A percentile compares a stretch with the other conserved stretches of the same genome.
Conservation (phyloP, 2,113 vertebrate species). For the Rhinopomastus cyanomelas region DNA sequence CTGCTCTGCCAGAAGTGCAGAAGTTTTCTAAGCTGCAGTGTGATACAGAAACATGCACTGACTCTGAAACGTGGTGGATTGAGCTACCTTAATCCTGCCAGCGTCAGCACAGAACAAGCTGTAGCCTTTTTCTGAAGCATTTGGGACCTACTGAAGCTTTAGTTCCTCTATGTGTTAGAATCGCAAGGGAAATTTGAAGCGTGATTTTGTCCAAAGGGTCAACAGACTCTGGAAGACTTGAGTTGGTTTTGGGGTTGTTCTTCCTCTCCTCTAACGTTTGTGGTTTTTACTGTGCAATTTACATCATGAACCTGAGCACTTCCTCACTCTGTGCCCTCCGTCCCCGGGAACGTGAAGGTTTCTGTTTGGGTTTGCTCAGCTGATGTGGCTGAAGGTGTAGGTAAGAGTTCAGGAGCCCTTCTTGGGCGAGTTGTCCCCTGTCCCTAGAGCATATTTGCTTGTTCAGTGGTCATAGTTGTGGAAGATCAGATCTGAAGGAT, state of each 20-base stretch:
- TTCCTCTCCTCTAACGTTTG: accelerated
- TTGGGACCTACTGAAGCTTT: neutral
- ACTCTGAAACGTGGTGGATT: neutral
- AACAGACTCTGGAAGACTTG: neutral
- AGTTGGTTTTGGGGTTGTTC: neutral
- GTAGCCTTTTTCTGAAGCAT: neutral
- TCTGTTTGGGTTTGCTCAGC: neutral
- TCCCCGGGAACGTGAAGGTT: neutral
- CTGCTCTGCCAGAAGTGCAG: neutral
- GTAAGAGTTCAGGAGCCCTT: neutral
- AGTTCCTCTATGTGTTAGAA: neutral
- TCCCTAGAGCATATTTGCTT: neutral
- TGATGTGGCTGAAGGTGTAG: neutral
- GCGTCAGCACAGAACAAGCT: neutral
- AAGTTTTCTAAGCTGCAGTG: neutral
- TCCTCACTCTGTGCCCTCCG: neutral
- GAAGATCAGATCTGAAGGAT: neutral
- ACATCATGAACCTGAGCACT: neutral
- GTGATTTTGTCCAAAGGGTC: neutral
- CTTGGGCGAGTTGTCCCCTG: neutral
- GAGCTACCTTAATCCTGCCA: neutral
- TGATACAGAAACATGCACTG: neutral
- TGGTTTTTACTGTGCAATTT: neutral
- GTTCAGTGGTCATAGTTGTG: neutral
- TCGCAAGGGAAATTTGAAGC: neutral